Evolutionary conservation across 2,113 vertebrate species (phyloP).

Genomic region (Nothocercus julius): DNA sequence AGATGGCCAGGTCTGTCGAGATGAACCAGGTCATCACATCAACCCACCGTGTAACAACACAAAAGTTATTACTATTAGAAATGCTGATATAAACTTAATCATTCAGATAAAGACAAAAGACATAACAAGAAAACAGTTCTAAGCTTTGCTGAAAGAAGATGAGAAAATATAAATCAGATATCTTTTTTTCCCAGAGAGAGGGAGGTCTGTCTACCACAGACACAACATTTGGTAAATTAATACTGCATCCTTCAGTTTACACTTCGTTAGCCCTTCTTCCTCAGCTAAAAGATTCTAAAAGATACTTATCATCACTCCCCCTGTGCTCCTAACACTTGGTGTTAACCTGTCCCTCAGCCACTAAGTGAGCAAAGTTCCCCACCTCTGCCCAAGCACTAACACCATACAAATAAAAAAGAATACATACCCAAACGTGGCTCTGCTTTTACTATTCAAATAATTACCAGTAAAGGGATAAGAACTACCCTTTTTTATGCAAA

Average conservation of each 20-base stretch:
- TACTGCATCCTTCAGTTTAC: neutral
- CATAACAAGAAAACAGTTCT: neutral
- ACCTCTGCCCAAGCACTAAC: neutral
- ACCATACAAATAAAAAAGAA: neutral
- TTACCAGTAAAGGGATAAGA: neutral
- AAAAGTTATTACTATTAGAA: neutral
- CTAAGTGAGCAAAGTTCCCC: neutral
- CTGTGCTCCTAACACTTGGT: neutral
- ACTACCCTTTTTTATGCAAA: neutral
- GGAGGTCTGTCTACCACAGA: neutral
- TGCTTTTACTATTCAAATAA: neutral
- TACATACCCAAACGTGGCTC: neutral
- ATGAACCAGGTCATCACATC: neutral
- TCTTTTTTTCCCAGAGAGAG: neutral
- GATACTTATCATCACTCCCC: neutral
- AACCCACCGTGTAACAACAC: neutral
- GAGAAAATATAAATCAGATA: neutral
- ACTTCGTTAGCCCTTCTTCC: neutral
- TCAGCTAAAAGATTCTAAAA: neutral
- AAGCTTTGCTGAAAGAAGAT: neutral
- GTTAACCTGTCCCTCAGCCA: neutral
- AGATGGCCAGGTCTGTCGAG: neutral
- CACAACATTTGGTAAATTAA: neutral
- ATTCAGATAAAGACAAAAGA: conserved; percentile 20
- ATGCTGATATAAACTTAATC: neutral